Evolutionary conservation across 2,113 vertebrate genomes (phyloP), one percentile per base, ranked within the genome.

Genomic region (Sylvilagus bachmani): DNA sequence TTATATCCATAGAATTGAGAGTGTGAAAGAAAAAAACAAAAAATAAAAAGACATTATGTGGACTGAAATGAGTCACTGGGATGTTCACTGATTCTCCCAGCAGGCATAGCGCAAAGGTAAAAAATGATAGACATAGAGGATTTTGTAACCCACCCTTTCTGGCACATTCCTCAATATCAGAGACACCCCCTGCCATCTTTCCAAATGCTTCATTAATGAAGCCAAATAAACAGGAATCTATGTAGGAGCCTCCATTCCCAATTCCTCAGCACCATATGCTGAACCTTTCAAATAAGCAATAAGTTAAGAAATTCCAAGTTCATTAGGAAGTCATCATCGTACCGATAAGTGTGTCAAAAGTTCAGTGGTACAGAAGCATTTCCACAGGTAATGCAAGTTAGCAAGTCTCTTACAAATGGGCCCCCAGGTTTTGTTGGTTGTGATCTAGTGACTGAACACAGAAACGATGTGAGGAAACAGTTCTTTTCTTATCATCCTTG

Each of bases 151-250:
- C 61, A 70, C 10, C 66, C 44, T 86, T 92, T 64, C 91, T 96
- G 89, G 90, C 71, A 75, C 81, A 31, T 70, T 91, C 31, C 66
- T 78, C 17, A 86, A 71, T 16, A 74, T 74, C 67, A 86, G 49
- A 90, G 77, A 78, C n/a, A 90, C 29, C 25, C n/a, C 74, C 58
- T 67, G 36, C 75, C 74, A 75, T 80, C 69, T 79, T 55, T 88
- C 89, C 89, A 95, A 96, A 88, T 91, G 61, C 55, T 79, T 89
- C 58, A 74, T 66, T 79, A 89, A 70, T 49, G 79, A 33, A 7
- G 25, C 83, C 90, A 79, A 91, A 86, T 36, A 83, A 95, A 82
- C 16, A 84, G 61, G n/a, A 80, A 29, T 8, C 53, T 29, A n/a
- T 64, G 58, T 91, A 25, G 70, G 58, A 93, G 29, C 33, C 55